These are phyloP conservation scores for Patella caerulea DNA, from an alignment of 2,888 invertebrate species.

Conservation along the genomic window DNA sequence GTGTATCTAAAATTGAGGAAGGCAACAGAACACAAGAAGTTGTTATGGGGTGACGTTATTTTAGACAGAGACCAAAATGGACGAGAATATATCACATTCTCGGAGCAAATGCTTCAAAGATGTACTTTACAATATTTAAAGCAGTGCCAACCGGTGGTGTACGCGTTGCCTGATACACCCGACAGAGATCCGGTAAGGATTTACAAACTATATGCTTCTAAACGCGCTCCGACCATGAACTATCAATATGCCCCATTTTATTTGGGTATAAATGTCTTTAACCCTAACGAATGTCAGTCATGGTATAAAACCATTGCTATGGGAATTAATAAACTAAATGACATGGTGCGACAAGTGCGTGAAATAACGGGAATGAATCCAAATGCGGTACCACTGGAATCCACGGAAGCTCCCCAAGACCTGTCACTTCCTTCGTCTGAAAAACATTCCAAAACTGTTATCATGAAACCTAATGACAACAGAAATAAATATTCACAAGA, in stretches of 20 bases:
- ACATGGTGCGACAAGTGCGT: slow-evolving; percentile 60
- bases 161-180: slow-evolving; percentile 46
- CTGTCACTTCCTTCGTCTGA: slow-evolving; percentile 1
- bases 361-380: slow-evolving; percentile 54
- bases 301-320: slow-evolving; percentile 61
- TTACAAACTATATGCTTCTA: slow-evolving; percentile 58
- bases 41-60: slow-evolving; percentile 62
- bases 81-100: slow-evolving; percentile 54
- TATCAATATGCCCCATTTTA: slow-evolving; percentile 59
- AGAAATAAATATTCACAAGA: no score
- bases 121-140: slow-evolving; percentile 31
- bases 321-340: slow-evolving; percentile 63
- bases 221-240: slow-evolving; percentile 53
- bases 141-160: slow-evolving; percentile 39
- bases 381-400: background rate
- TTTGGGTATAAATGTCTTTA: slow-evolving; percentile 52
- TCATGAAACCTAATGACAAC: no score
- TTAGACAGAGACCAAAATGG: slow-evolving; percentile 47
- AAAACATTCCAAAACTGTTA: background rate
- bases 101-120: slow-evolving; percentile 39
- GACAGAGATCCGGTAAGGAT: slow-evolving; percentile 56
- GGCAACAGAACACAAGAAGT: slow-evolving; percentile 60
- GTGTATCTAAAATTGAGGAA: slow-evolving; percentile 58
- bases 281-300: slow-evolving; percentile 48
- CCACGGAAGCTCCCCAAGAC: background rate